phyloP scores from a whole-genome alignment of 2,888 invertebrate species.

The Cosmia pyralina region DNA sequence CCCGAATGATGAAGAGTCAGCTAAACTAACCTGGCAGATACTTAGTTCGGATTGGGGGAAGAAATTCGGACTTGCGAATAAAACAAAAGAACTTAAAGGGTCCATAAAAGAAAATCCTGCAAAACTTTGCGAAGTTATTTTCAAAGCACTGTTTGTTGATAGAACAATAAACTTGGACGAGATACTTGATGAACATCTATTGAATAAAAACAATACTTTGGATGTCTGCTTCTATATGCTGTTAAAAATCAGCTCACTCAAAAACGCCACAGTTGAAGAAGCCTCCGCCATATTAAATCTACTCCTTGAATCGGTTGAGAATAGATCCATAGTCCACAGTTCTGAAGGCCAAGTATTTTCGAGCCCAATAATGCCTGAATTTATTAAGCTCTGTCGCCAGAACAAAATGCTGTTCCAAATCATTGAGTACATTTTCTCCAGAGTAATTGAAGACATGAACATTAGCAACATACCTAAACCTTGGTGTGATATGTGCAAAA shows the following conservation, averaged over 20 bases:
- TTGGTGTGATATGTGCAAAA: conserved; percentile 84
- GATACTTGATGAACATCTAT: conserved; percentile 74
- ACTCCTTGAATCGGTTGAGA: conserved; percentile 82
- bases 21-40: conserved; percentile 77
- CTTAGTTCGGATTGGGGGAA: conserved; percentile 82
- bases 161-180: conserved; percentile 72
- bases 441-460: conserved; percentile 86
- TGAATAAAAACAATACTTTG: conserved; percentile 77
- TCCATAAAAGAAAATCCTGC: conserved; percentile 70
- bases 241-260: conserved; percentile 84
- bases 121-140: conserved; percentile 76
- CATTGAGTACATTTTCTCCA: conserved; percentile 88
- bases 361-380: conserved; percentile 76
- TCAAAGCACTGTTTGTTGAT: conserved; percentile 78
- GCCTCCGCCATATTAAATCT: conserved; percentile 82
- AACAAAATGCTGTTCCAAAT: conserved; percentile 90
- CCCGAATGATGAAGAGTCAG: conserved; percentile 82
- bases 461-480: conserved; percentile 80
- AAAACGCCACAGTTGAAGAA: conserved; percentile 78
- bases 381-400: conserved; percentile 78
- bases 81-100: conserved; percentile 66
- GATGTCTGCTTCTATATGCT: conserved; percentile 84
- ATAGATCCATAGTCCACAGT: conserved; percentile 77
- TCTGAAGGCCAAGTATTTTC: conserved; percentile 76
- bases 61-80: conserved; percentile 74